A percentile compares a stretch with the other conserved stretches of the same genome.
Conservation (phyloP, 2,113 vertebrate genomes). For the Pachypanchax playfairii region DNA sequence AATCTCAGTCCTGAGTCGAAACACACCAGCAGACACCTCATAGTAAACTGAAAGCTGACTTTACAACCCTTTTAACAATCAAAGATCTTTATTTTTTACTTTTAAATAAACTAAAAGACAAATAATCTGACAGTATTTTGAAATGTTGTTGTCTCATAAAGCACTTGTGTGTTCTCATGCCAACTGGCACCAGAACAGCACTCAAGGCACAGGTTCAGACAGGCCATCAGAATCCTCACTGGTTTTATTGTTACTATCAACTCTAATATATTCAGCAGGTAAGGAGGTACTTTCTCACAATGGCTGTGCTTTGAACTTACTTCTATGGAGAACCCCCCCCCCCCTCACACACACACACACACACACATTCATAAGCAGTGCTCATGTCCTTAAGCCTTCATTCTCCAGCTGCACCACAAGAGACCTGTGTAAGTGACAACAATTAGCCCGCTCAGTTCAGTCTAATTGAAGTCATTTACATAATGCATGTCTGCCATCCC, state of each 20-base stretch:
- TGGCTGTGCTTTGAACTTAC: conserved; percentile 23
- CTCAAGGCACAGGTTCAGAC: conserved; percentile 12
- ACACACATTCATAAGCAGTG: not conserved
- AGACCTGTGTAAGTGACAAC: conserved; percentile 69
- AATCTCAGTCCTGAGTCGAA: conserved; percentile 8
- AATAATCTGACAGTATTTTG: conserved; percentile 27
- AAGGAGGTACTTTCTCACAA: conserved; percentile 23
- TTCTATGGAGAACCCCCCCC: not conserved
- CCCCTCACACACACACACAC: conserved; percentile 1
- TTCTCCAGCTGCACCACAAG: conserved; percentile 54
- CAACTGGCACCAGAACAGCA: conserved; percentile 46
- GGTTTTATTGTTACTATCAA: conserved; percentile 43
- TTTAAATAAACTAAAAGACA: too few relatives aligned
- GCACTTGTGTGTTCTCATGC: conserved; percentile 62
- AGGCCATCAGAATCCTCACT: conserved; percentile 15
- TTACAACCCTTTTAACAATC: conserved; percentile 28
- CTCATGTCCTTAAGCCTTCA: conserved; percentile 30
- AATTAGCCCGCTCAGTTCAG: conserved; percentile 77
- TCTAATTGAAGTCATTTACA: conserved; percentile 77
- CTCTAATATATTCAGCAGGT: conserved; percentile 32
- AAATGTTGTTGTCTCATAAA: conserved; percentile 15
- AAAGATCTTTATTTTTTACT: too few relatives aligned
- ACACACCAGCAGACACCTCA: conserved; percentile 18
- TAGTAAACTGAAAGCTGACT: conserved; percentile 36
- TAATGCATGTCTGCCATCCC: conserved; percentile 63